Percentiles rank a stretch among this genome's conserved stretches.
These are phyloP conservation scores for Temnothorax ravouxi DNA, from an alignment of 2,888 invertebrate genomes.

Conservation along the genomic window DNA sequence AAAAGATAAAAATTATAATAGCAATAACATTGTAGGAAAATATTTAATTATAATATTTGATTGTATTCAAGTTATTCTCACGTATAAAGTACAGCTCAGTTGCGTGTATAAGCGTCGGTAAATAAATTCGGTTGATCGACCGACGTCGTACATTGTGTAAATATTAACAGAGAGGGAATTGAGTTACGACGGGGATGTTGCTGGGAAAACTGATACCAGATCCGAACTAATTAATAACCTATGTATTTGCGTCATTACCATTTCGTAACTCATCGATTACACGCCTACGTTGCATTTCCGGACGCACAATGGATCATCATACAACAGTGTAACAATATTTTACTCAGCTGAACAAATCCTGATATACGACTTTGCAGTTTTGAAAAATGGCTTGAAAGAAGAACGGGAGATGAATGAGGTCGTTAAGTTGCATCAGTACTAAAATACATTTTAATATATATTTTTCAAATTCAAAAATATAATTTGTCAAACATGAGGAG, in stretches of 20 bases:
- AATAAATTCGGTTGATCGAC: constrained; percentile 23
- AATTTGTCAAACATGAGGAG: background rate
- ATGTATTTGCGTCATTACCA: constrained; percentile 30
- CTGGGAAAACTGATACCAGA: constrained; percentile 25
- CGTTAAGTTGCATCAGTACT: background rate
- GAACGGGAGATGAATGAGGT: constrained; percentile 4
- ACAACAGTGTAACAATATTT: constrained; percentile 12
- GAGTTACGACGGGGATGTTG: constrained; percentile 14
- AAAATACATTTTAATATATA: background rate
- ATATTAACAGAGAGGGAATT: constrained; percentile 38
- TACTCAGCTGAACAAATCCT: constrained; percentile 8
- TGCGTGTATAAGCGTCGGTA: background rate
- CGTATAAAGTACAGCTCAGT: background rate
- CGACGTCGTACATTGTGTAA: constrained; percentile 6
- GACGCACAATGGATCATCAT: background rate
- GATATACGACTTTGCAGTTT: background rate
- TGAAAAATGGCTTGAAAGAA: constrained; percentile 4
- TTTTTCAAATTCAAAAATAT: background rate
- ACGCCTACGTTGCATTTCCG: constrained; percentile 10
- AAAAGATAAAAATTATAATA: background rate
- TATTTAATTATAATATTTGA: constrained; percentile 9
- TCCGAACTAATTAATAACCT: constrained; percentile 40
- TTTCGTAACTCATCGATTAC: constrained; percentile 32
- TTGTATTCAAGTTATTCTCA: background rate
- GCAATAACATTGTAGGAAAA: background rate